These are phyloP conservation scores for Pelobates fuscus DNA, from an alignment of 2,113 vertebrate genomes.

Conservation along the genomic window DNA sequence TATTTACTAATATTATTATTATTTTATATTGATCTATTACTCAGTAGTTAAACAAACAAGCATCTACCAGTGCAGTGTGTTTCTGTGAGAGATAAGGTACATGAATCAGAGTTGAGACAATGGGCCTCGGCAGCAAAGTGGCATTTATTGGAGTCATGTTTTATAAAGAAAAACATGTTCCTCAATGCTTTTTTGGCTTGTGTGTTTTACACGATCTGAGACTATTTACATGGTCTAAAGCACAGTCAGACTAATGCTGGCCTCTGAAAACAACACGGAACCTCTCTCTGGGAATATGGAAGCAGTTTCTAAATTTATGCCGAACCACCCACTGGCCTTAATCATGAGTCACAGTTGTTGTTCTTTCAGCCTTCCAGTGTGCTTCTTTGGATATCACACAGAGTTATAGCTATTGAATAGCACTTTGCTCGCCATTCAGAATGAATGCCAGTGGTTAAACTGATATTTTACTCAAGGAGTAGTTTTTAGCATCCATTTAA, in stretches of 20 bases:
- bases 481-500: background rate
- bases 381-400: conserved; percentile 31
- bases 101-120: no score
- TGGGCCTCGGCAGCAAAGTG: no score
- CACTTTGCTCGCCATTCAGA: conserved; percentile 5
- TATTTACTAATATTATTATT: no score
- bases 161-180: conserved; percentile 48
- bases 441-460: conserved; percentile 21
- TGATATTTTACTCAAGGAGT: conserved; percentile 16
- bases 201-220: conserved; percentile 49
- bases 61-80: no score
- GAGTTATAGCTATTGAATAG: conserved; percentile 7
- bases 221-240: conserved; percentile 57
- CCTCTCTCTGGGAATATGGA: conserved; percentile 59
- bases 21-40: no score
- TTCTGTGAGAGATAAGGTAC: no score
- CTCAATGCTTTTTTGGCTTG: conserved; percentile 52
- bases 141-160: no score
- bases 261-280: conserved; percentile 55
- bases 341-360: conserved; percentile 55
- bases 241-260: conserved; percentile 47
- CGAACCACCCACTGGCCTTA: conserved; percentile 56
- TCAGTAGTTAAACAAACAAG: no score
- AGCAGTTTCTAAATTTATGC: conserved; percentile 58
- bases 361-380: conserved; percentile 56